A percentile compares a stretch with the other conserved stretches of the same genome.
phyloP scores from a whole-genome alignment of 37 sponge, comb jelly and placozoan genomes.

The Dysidea cf. avara region DNA sequence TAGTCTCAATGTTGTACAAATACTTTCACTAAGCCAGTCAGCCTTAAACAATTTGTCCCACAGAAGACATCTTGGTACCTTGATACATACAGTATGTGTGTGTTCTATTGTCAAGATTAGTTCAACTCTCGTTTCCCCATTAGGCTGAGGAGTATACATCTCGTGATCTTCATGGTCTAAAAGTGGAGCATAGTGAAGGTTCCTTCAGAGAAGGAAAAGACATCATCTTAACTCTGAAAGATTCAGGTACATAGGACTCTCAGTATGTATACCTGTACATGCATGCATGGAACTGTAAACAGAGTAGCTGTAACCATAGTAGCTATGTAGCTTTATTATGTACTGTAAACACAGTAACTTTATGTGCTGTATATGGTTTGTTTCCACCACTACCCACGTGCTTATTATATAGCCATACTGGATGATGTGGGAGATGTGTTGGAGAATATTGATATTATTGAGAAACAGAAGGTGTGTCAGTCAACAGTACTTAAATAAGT shows the following conservation, averaged over 20 bases:
- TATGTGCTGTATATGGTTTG: no score
- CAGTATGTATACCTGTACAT: neutral
- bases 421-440: slow-evolving; percentile 82
- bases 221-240: slow-evolving; percentile 71
- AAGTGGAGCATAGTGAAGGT: slow-evolving; percentile 64
- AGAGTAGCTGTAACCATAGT: no score
- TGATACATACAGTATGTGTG: no score
- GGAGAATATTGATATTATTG: slow-evolving; percentile 81
- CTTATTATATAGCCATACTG: slow-evolving; percentile 59
- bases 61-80: no score
- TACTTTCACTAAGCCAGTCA: no score
- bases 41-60: no score
- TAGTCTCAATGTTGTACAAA: no score
- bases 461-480: slow-evolving; percentile 68
- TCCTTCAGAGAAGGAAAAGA: slow-evolving; percentile 67
- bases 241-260: slow-evolving; percentile 26
- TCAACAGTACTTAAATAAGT: neutral
- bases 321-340: no score
- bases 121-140: no score
- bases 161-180: slow-evolving; percentile 57
- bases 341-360: no score
- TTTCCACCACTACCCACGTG: no score
- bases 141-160: slow-evolving; percentile 57
- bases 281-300: neutral
- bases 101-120: no score